Conservation (phyloP, 2,888 invertebrate species). For the Drosophila kokeensis region DNA sequence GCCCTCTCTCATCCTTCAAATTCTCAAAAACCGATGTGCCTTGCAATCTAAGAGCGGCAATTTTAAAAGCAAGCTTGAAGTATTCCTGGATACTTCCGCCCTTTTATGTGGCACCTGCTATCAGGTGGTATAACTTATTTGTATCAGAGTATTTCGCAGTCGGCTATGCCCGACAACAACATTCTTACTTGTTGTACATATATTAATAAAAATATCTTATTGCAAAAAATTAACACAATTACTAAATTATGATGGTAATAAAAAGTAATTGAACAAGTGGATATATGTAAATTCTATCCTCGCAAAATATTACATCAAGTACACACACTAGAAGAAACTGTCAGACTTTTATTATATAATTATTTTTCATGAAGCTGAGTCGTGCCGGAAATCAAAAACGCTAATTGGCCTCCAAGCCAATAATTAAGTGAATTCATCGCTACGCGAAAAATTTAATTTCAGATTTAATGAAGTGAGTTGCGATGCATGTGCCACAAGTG, state of each 20-base stretch:
- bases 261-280: background rate
- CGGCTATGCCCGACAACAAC: background rate
- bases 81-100: no score
- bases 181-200: background rate
- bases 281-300: background rate
- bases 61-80: background rate
- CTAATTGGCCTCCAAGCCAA: conserved; percentile 38
- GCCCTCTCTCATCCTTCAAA: background rate
- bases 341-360: conserved; percentile 31
- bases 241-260: background rate
- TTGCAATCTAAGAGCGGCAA: background rate
- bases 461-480: conserved; percentile 20
- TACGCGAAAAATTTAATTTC: conserved; percentile 2
- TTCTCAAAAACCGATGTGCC: no score
- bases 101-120: no score
- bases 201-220: background rate
- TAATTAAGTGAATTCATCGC: conserved; percentile 43
- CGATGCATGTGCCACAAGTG: conserved; percentile 8
- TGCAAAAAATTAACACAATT: background rate
- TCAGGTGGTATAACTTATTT: background rate
- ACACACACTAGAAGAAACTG: conserved; percentile 9
- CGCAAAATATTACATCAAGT: background rate
- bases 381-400: conserved; percentile 17
- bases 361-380: conserved; percentile 21
- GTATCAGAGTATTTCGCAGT: background rate